Conservation (phyloP, 2,888 invertebrate species). For the Zele albiditarsus region DNA sequence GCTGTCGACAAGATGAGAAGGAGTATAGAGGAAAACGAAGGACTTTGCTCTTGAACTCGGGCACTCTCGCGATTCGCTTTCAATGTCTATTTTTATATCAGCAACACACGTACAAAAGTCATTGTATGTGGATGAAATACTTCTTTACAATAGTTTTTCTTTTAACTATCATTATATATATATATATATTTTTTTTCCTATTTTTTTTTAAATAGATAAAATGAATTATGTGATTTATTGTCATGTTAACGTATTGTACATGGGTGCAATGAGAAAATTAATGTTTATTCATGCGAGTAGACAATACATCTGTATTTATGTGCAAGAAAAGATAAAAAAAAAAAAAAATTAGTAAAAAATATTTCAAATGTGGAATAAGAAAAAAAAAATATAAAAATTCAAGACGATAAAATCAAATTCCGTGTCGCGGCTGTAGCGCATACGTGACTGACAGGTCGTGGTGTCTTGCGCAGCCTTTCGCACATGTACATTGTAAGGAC, state of each 20-base stretch:
- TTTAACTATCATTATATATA: neutral
- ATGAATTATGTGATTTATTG: conserved; percentile 5
- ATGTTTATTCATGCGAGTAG: conserved; percentile 7
- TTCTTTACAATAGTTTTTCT: no score
- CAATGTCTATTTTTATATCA: conserved; percentile 63
- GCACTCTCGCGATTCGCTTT: conserved; percentile 63
- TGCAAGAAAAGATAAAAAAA: neutral
- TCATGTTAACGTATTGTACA: neutral
- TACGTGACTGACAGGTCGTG: conserved; percentile 63
- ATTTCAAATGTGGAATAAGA: no score
- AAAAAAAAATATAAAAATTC: conserved; percentile 23
- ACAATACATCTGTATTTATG: neutral
- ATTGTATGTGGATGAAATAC: no score
- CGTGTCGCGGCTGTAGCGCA: conserved; percentile 52
- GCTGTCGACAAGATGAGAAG: conserved; percentile 40
- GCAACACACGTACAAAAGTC: conserved; percentile 30
- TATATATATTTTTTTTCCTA: neutral
- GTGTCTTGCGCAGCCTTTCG: conserved; percentile 33
- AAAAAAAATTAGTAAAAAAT: neutral
- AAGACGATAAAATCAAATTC: conserved; percentile 65
- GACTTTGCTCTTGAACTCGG: conserved; percentile 69
- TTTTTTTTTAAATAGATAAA: neutral
- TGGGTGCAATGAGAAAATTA: neutral
- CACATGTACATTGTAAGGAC: conserved; percentile 21
- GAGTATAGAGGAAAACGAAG: conserved; percentile 42